Percentiles rank a stretch among this genome's conserved stretches.
Evolutionary conservation across 53 echinoderm and acorn worm genomes (phyloP).

Genomic region (Echinometra lucunter): DNA sequence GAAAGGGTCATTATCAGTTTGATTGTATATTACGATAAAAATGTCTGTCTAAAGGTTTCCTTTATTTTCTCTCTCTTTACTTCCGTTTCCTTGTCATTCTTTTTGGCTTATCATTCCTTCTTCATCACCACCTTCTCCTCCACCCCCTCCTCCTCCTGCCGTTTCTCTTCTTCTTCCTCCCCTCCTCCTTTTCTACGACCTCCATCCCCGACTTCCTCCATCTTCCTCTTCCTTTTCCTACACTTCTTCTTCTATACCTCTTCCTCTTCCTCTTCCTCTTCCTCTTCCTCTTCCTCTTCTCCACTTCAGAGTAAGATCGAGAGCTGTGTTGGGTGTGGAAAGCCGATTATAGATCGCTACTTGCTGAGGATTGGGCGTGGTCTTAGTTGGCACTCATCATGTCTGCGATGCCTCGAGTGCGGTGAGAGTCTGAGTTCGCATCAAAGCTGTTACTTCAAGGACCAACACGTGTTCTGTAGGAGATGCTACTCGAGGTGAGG

Average conservation of each 20-base stretch:
- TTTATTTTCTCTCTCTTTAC: too few species aligned
- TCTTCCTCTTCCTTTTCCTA: neutral
- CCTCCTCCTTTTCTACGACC: too few species aligned
- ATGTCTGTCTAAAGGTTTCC: neutral
- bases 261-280: neutral
- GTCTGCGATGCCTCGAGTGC: constrained; percentile 84
- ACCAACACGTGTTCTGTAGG: constrained; percentile 84
- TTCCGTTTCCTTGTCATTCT: too few species aligned
- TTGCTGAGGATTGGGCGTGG: constrained; percentile 84
- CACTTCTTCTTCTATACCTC: neutral
- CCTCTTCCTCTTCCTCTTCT: neutral
- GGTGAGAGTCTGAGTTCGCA: constrained; percentile 74
- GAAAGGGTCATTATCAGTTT: too few species aligned
- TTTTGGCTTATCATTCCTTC: neutral
- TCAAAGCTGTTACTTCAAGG: constrained; percentile 85
- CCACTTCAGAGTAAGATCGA: constrained; percentile 68
- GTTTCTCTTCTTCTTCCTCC: neutral
- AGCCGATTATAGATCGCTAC: constrained; percentile 80
- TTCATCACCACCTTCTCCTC: neutral
- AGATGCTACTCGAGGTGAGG: constrained; percentile 89
- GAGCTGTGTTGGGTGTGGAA: constrained; percentile 81
- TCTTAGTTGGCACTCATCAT: constrained; percentile 84
- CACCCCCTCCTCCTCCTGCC: neutral
- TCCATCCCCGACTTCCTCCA: too few species aligned
- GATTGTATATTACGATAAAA: too few species aligned